phyloP scores from a whole-genome alignment of 2,113 vertebrate species.

The Pedetes capensis region DNA sequence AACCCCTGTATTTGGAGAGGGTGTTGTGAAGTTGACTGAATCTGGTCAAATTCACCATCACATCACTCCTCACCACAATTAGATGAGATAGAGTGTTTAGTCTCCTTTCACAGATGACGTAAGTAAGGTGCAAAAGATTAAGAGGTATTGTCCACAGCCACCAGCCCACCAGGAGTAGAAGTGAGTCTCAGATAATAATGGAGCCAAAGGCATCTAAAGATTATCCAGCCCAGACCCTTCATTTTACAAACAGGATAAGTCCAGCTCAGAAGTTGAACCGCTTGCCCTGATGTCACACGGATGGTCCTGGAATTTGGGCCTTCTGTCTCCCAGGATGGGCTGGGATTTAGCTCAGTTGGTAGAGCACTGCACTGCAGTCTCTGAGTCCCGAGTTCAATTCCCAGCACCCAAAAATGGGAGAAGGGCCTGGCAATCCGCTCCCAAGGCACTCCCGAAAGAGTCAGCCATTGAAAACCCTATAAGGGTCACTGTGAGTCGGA shows the following conservation, averaged over 20 bases:
- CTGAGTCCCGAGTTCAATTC: too few relatives aligned
- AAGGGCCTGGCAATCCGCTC: too few relatives aligned
- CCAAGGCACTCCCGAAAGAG: too few relatives aligned
- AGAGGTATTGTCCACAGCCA: background rate
- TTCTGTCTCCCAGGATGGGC: background rate
- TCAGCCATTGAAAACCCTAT: too few relatives aligned
- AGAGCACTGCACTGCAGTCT: too few relatives aligned
- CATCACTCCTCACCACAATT: background rate
- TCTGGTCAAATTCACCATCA: background rate
- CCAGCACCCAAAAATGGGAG: too few relatives aligned
- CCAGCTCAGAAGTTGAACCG: too few relatives aligned
- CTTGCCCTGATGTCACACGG: background rate
- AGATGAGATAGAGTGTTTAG: fast-evolving
- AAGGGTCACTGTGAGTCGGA: too few relatives aligned
- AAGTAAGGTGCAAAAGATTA: background rate
- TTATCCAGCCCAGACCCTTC: background rate
- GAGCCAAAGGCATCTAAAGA: too few relatives aligned
- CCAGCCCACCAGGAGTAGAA: background rate
- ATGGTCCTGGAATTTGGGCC: background rate
- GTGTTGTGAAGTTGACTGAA: background rate
- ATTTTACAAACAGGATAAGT: background rate
- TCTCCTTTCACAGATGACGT: background rate
- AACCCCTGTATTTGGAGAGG: background rate
- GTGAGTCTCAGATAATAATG: background rate
- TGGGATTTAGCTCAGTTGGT: too few relatives aligned